Evolutionary conservation across 2,888 invertebrate species (phyloP), one percentile per base, ranked within the genome.

Genomic region (Brachyptera risi): DNA sequence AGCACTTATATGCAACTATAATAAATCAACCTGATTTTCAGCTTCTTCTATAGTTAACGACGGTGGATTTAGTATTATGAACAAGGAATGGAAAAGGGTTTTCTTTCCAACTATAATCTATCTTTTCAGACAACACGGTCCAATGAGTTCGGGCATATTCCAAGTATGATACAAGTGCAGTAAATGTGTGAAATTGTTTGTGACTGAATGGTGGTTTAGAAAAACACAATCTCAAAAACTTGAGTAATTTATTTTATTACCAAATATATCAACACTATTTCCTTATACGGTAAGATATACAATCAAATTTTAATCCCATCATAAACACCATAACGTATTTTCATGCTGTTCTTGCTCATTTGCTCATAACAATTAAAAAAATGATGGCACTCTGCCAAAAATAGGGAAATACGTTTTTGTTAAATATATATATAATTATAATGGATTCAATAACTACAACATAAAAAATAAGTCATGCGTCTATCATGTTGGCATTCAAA

Each of bases 191-290:
- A n/a, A n/a, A n/a, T n/a, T n/a, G n/a, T n/a, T n/a, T n/a, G n/a
- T n/a, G n/a, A n/a, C n/a, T n/a, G n/a, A n/a, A n/a, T n/a, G n/a
- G n/a, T n/a, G n/a, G n/a, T n/a, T n/a, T n/a, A n/a, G n/a, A n/a
- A n/a, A n/a, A n/a, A n/a, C n/a, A n/a, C n/a, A n/a, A n/a, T n/a
- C n/a, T n/a, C n/a, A n/a, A n/a, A n/a, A n/a, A 42, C 42, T 49
- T 58, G 49, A 58, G 58, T 58, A 58, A 58, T 58, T 58, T 49
- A 19, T 58, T 58, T 58, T 58, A 58, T 58, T 58, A 58, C 58
- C 58, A 58, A 58, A 58, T 58, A 58, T 58, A 58, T 58, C 58
- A 58, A 58, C 58, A 58, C 58, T 58, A 58, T 58, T 58, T 49
- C 26, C 40, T 40, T 57, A n/a, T n/a, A 57, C 42, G 47, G 19